Conservation (phyloP, 2,113 vertebrate species). For the Hippocampus barbouri region DNA sequence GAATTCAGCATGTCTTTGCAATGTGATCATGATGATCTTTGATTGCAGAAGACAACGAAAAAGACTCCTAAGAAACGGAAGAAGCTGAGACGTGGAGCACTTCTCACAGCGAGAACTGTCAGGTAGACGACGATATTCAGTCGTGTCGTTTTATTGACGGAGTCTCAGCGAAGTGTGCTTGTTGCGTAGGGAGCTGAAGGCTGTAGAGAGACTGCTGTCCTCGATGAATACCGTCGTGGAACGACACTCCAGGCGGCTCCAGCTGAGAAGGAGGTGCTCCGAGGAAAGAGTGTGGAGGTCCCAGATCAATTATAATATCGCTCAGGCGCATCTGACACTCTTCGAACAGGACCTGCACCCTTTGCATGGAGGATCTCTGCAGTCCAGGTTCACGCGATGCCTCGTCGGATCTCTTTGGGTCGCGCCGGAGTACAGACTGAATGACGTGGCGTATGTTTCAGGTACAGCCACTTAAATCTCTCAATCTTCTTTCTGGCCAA, state of each 20-base stretch:
- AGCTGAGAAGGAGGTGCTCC: conserved; percentile 66
- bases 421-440: not conserved
- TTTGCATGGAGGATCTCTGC: conserved; percentile 25
- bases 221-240: conserved; percentile 62
- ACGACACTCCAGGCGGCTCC: conserved; percentile 56
- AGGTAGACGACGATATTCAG: conserved; percentile 40
- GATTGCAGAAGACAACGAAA: conserved; percentile 8
- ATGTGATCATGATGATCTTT: not conserved
- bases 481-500: conserved; percentile 79
- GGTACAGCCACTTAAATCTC: conserved; percentile 79
- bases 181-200: conserved; percentile 53
- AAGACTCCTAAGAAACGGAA: conserved; percentile 29
- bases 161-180: not conserved
- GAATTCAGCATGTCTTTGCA: too few relatives aligned
- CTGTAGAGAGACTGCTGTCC: conserved; percentile 56
- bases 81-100: conserved; percentile 23
- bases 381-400: conserved; percentile 49
- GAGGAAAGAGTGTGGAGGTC: conserved; percentile 84
- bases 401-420: not conserved
- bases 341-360: conserved; percentile 69
- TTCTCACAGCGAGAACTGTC: conserved; percentile 20
- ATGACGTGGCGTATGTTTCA: conserved; percentile 46
- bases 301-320: conserved; percentile 80
- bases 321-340: conserved; percentile 71
- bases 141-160: not conserved